Evolutionary conservation across 2,113 vertebrate genomes (phyloP).

Genomic region (Rhombomys opimus): DNA sequence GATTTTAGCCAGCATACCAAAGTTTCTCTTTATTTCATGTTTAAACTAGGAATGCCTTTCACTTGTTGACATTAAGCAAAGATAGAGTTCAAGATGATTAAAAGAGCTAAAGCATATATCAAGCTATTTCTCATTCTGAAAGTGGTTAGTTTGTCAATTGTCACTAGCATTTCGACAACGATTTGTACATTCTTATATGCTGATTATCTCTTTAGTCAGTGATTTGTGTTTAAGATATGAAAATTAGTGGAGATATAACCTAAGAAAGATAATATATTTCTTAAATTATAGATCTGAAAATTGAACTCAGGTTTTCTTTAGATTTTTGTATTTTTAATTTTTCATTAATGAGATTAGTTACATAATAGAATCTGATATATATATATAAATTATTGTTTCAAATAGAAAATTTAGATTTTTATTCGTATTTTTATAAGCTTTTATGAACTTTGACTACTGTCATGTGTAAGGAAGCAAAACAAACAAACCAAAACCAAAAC

Average conservation of each 20-base stretch:
- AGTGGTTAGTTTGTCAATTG: neutral
- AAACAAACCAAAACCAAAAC: neutral
- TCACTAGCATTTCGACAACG: constrained; percentile 18
- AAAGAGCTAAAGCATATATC: constrained; percentile 32
- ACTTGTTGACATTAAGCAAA: constrained; percentile 3
- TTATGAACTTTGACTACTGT: constrained; percentile 3
- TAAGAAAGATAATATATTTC: neutral
- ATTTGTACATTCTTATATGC: neutral
- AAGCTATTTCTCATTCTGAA: constrained; percentile 51
- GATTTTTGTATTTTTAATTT: constrained; percentile 21
- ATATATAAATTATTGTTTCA: constrained; percentile 11
- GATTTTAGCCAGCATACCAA: neutral
- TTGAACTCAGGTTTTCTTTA: constrained; percentile 52
- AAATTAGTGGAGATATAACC: constrained; percentile 21
- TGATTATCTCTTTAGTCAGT: constrained; percentile 9
- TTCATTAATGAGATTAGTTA: constrained; percentile 34
- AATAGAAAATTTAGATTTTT: neutral
- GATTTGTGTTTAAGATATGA: constrained; percentile 35
- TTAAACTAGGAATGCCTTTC: constrained; percentile 47
- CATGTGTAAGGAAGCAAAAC: neutral
- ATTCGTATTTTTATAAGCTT: neutral
- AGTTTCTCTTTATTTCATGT: constrained; percentile 18
- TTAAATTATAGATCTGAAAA: constrained; percentile 34
- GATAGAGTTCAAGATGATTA: constrained; percentile 19
- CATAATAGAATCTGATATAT: neutral